These are phyloP conservation scores for Manis pentadactyla DNA, from an alignment of 2,797 vertebrate species.

Conservation along the genomic window DNA sequence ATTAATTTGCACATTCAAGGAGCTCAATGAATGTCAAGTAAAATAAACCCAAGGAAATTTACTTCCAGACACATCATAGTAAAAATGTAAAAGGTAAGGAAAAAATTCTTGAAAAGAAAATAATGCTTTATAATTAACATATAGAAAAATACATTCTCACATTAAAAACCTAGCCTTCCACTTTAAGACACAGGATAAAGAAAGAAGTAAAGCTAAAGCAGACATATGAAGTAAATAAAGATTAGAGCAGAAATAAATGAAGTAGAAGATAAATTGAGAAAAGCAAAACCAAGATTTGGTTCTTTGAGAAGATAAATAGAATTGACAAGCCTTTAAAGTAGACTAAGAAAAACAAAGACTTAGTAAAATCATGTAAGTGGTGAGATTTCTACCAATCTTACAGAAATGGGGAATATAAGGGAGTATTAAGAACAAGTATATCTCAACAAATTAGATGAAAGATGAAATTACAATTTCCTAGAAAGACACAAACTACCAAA, in stretches of 20 bases:
- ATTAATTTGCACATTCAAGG: background rate
- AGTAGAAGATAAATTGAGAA: background rate
- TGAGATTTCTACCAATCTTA: background rate
- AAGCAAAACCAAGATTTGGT: background rate
- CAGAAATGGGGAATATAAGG: background rate
- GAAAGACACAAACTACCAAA: background rate
- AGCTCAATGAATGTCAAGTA: background rate
- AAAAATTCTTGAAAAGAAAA: background rate
- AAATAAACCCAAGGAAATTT: background rate
- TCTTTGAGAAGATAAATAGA: background rate
- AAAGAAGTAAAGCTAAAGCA: background rate
- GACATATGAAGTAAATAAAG: background rate
- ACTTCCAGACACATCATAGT: background rate
- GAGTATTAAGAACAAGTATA: background rate
- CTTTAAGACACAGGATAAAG: background rate
- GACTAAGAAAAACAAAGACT: background rate
- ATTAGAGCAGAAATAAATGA: background rate
- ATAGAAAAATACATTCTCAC: background rate
- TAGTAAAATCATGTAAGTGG: background rate
- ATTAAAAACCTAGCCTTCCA: background rate
- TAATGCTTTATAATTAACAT: background rate
- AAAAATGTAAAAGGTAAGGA: background rate
- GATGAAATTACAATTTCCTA: background rate
- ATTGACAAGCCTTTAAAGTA: background rate
- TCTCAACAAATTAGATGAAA: background rate